Percentiles rank a stretch among this genome's conserved stretches.
Evolutionary conservation across 2,113 vertebrate species (phyloP).

Genomic region (Varanus komodoensis): DNA sequence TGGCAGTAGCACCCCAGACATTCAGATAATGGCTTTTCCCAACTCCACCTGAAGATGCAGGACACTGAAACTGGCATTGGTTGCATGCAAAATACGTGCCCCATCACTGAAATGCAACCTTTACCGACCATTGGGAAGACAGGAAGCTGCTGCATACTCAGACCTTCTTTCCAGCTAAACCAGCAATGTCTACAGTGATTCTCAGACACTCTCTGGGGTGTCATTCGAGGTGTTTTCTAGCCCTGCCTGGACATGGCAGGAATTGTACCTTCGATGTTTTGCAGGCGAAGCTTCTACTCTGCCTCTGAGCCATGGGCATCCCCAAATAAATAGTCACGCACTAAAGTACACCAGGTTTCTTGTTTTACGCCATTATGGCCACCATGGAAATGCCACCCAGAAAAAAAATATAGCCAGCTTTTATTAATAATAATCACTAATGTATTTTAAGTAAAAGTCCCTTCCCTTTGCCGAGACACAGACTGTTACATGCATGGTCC

Average conservation of each 20-base stretch:
- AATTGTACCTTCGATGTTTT: not conserved
- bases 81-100: not conserved
- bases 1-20: too few species aligned
- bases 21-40: not conserved
- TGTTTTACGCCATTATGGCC: not conserved
- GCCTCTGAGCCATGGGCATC: not conserved
- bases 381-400: not conserved
- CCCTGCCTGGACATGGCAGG: not conserved
- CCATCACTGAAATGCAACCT: not conserved
- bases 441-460: not conserved
- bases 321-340: not conserved
- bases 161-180: too few species aligned
- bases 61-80: not conserved
- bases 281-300: not conserved
- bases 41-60: not conserved
- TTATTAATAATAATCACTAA: not conserved
- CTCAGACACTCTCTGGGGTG: too few species aligned
- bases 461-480: not conserved
- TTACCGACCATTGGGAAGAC: too few species aligned
- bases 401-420: not conserved
- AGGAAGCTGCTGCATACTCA: not conserved
- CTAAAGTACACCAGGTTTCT: not conserved
- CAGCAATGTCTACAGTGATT: not conserved
- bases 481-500: not conserved
- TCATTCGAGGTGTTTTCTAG: not conserved